Base-by-base conservation (phyloP, 2,888 invertebrate species). In the Linyphia triangularis region DNA sequence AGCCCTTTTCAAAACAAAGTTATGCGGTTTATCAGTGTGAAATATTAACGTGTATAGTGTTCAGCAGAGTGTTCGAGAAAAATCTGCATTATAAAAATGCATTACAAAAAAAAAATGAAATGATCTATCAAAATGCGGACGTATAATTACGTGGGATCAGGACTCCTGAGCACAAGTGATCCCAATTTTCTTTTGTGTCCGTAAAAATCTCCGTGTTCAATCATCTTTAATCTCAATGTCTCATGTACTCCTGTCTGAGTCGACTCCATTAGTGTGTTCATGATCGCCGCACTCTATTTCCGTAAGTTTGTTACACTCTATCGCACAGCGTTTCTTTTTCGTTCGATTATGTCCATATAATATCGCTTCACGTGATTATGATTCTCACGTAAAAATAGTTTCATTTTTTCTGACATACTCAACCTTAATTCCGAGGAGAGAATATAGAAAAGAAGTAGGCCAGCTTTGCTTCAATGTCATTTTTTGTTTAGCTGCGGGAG, bases 311-410 rank as follows among this genome's bases (percentile, higher is more conserved):
- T 73, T 73, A 51, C 30, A 33, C 59, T 73, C 51, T 73, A 57
- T 51, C 30, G 30, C 73, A 51, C 73, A 59, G 22, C 59, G 30
- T 73, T 73, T 59, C 73, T 59, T 73, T 63, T 73, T 33, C 28
- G 59, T 73, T 73, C 28, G 26, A 59, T 73, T 73, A 33, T 57
- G 57, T n/a, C 19, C 10, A 26, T 33, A 33, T 9, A 51, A 73
- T 73, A 59, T 57, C 73, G 33, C 33, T 22, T 33, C 59, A 13
- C n/a, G 19, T 33, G 26, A 28, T 28, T 37, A 51, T 28, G 26
- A 57, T 51, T 59, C 73, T 73, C 57, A 22, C 30, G 73, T 73
- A 33, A 33, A 59, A 73, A 73, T 73, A 57, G 57, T 73, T 73
- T 73, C 73, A 22, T 73, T 73, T 57, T 30, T 57, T 73, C n/a